These are phyloP conservation scores for Lordiphosa collinella DNA, from an alignment of 1,140 invertebrate genomes.

Conservation along the genomic window DNA sequence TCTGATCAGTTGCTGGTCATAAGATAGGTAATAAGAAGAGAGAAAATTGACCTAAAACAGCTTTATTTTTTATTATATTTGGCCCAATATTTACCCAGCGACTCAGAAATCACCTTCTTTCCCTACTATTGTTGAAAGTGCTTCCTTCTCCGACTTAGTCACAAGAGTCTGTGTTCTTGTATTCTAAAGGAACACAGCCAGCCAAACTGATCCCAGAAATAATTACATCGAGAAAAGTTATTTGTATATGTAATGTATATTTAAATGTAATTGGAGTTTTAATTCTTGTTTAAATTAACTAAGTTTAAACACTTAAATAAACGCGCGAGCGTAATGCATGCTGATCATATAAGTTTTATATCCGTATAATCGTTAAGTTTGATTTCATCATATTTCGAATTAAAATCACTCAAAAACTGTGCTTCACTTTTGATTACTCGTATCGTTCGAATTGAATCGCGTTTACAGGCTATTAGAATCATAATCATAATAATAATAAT, in stretches of 20 bases:
- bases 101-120: too few species aligned
- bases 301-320: conserved; percentile 74
- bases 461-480: conserved; percentile 9
- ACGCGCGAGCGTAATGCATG: conserved; percentile 50
- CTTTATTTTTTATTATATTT: too few species aligned
- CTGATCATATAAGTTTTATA: conserved; percentile 16
- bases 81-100: too few species aligned
- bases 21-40: too few species aligned
- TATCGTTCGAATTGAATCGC: conserved; percentile 4
- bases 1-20: too few species aligned
- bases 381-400: conserved; percentile 45
- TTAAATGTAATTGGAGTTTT: conserved; percentile 74
- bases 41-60: too few species aligned
- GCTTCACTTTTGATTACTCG: conserved; percentile 50
- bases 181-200: background rate
- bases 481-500: conserved; percentile 21
- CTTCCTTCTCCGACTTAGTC: too few species aligned
- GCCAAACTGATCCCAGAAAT: background rate
- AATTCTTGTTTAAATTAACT: conserved; percentile 69
- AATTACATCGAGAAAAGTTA: too few species aligned
- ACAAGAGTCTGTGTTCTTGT: too few species aligned
- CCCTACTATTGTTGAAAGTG: too few species aligned
- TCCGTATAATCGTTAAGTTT: conserved; percentile 21
- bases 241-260: conserved; percentile 66
- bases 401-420: conserved; percentile 73